Percentiles rank a stretch among this genome's conserved stretches.
Conservation (phyloP, 1,140 invertebrate genomes). For the Euura saliciscinereae region DNA sequence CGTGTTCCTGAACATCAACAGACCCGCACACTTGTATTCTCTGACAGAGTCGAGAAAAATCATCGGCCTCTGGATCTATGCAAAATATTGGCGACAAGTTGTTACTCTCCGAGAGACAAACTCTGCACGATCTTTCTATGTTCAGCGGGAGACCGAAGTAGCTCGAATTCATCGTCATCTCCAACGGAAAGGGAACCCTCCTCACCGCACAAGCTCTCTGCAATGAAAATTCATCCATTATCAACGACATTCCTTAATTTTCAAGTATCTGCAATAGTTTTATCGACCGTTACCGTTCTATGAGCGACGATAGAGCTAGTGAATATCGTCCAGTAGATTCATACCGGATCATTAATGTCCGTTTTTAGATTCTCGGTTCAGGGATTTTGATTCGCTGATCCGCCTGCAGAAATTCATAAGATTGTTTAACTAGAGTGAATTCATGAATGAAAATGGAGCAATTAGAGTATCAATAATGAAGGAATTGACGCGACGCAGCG, state of each 20-base stretch:
- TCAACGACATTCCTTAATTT: background rate
- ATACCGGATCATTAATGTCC: background rate
- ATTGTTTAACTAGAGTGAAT: too few relatives aligned
- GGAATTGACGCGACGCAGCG: too few relatives aligned
- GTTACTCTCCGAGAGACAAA: constrained; percentile 50
- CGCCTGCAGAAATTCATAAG: background rate
- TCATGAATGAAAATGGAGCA: too few relatives aligned
- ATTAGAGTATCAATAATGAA: too few relatives aligned
- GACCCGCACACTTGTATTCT: constrained; percentile 54
- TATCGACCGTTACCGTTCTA: background rate
- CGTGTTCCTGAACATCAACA: constrained; percentile 52
- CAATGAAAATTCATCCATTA: background rate
- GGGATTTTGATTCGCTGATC: background rate
- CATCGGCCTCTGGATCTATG: constrained; percentile 36
- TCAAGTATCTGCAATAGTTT: background rate
- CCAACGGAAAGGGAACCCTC: background rate
- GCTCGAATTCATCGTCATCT: constrained; percentile 39
- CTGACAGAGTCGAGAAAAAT: constrained; percentile 40
- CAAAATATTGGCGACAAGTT: constrained; percentile 52
- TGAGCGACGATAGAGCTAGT: background rate
- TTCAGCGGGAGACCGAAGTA: constrained; percentile 48
- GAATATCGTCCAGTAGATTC: background rate
- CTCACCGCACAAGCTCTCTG: background rate
- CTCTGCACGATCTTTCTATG: constrained; percentile 51
- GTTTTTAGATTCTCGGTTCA: background rate